Conservation (phyloP, 2,113 vertebrate species). For the Physeter macrocephalus region DNA sequence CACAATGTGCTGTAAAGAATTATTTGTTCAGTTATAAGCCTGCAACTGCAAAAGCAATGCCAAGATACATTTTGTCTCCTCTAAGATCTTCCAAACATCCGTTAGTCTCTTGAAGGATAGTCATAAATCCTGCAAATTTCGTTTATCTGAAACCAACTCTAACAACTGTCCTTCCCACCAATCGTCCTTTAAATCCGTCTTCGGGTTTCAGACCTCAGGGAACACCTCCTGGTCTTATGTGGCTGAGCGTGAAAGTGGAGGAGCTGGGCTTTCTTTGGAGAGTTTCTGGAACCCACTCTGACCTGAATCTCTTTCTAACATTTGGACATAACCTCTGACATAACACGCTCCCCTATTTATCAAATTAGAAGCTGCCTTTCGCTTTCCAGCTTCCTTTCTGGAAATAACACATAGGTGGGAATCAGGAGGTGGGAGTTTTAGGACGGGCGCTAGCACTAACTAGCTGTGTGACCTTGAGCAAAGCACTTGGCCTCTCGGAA, state of each 20-base stretch:
- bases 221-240: conserved; percentile 34
- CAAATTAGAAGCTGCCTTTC: conserved; percentile 58
- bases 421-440: background rate
- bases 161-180: conserved; percentile 69
- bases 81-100: conserved; percentile 60
- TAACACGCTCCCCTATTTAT: conserved; percentile 63
- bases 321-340: conserved; percentile 64
- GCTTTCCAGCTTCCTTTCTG: background rate
- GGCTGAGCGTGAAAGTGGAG: conserved; percentile 31
- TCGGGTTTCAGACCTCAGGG: conserved; percentile 72
- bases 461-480: background rate
- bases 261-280: background rate
- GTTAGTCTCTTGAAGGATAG: conserved; percentile 68
- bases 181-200: conserved; percentile 71
- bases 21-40: conserved; percentile 68
- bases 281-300: conserved; percentile 60
- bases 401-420: background rate
- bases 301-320: conserved; percentile 53
- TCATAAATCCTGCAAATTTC: conserved; percentile 75
- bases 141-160: conserved; percentile 71
- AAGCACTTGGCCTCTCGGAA: background rate
- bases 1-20: conserved; percentile 58
- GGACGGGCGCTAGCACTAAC: background rate
- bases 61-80: conserved; percentile 64
- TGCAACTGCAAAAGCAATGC: conserved; percentile 72